A percentile compares a stretch with the other conserved stretches of the same genome.
These are phyloP conservation scores for Todiramphus chloris DNA, from an alignment of 2,113 vertebrate genomes.

Conservation along the genomic window DNA sequence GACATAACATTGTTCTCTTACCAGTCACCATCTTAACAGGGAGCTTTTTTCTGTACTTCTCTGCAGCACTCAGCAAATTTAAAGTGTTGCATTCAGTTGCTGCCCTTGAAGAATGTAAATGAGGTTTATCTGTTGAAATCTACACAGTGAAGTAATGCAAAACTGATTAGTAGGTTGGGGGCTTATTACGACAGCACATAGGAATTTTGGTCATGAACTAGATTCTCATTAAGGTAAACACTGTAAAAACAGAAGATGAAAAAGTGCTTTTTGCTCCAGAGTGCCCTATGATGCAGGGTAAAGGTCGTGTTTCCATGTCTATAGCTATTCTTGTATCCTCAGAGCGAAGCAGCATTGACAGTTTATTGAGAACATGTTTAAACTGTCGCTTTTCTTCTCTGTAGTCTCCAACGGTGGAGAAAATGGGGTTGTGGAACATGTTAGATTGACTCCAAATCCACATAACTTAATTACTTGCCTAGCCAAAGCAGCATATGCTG, in stretches of 20 bases:
- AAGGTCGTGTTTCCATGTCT: slow-evolving; percentile 6
- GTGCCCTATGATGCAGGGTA: background rate
- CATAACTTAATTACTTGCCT: background rate
- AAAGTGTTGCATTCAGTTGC: background rate
- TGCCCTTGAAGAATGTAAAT: background rate
- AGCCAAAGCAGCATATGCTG: background rate
- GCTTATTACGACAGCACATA: background rate
- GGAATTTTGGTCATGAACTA: background rate
- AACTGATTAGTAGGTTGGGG: background rate
- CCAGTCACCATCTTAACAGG: background rate
- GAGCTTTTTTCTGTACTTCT: background rate
- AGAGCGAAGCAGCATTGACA: background rate
- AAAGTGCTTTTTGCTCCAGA: background rate
- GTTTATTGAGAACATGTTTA: slow-evolving; percentile 23
- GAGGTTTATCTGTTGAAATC: background rate
- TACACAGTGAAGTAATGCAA: background rate
- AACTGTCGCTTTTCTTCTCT: background rate
- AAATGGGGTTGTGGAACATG: background rate
- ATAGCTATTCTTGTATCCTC: background rate
- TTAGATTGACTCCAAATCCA: background rate
- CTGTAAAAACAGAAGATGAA: background rate
- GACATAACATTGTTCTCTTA: background rate
- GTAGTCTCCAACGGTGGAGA: background rate
- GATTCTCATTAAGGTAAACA: background rate
- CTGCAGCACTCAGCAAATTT: background rate